Evolutionary conservation across 2,113 vertebrate species (phyloP), one percentile per base, ranked within the genome.

Genomic region (Amphiprion percula): DNA sequence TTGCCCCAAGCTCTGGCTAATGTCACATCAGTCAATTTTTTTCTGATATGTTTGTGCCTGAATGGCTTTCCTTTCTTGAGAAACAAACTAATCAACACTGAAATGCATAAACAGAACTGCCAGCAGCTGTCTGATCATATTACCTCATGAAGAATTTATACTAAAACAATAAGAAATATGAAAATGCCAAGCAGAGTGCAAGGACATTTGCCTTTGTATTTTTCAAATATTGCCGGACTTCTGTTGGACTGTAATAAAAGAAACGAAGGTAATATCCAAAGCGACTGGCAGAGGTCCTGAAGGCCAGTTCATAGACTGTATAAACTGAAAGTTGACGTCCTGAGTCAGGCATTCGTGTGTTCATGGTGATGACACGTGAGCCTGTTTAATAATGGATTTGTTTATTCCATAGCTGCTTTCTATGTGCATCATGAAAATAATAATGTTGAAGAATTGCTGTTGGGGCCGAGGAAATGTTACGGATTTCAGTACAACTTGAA

Each of bases 161-260:
- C 65, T 16, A 63, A 65, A 60, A 37, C 46, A 73, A 80, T 78
- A 74, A 68, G 28, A 67, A 77, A 68, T 67, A 46, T 69, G 59
- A 75, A 15, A 41, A 64, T 68, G 61, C 66, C 39, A 55, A 67
- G 78, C 14, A 7, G 33, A 61, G 66, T 33, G 59, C 71, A 39
- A 84, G 77, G 61, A 77, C 11, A 24, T 71, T 74, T 64, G 59
- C 80, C 64, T 85, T 87, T 64, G 74, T 79, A 67, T 50, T 69
- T 78, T 84, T 89, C 68, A 88, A 91, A 90, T 91, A 92, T 89
- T 89, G 82, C 92, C 84, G 58, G 58, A 55, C 50, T 39, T 46
- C 61, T 76, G 61, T 70, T 53, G 64, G 88, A 83, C 21, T 63
- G 88, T 69, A 86, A 93, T 93, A 91, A 93, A 87, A 61, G 16